Evolutionary conservation across 2,113 vertebrate genomes (phyloP).

Genomic region (Gadus chalcogrammus): DNA sequence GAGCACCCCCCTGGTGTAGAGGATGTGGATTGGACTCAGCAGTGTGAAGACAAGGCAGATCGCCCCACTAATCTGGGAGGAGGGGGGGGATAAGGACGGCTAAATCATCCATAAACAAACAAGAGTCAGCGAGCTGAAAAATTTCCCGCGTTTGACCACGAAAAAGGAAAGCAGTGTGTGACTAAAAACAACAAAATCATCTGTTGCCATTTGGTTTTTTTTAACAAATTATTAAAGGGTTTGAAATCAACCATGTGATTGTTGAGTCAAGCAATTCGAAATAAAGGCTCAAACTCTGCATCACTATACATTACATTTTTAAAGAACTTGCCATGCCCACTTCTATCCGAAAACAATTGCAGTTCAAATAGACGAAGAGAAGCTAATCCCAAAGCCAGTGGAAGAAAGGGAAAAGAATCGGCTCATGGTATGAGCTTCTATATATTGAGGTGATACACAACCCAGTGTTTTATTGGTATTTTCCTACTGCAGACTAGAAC

Average conservation of each 20-base stretch:
- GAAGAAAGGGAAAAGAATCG: too few species aligned
- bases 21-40: conserved; percentile 54
- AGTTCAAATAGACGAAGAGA: conserved; percentile 21
- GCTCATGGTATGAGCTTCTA: background rate
- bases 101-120: conserved; percentile 42
- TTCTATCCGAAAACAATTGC: background rate
- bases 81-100: conserved; percentile 31
- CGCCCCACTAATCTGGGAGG: conserved; percentile 48
- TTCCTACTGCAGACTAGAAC: background rate
- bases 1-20: conserved; percentile 42
- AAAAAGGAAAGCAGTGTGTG: too few species aligned
- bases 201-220: too few species aligned
- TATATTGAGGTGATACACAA: background rate
- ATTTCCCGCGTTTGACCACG: too few species aligned
- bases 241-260: too few species aligned
- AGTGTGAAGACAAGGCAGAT: conserved; percentile 50
- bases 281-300: too few species aligned
- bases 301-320: too few species aligned
- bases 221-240: too few species aligned
- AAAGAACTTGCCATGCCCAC: too few species aligned
- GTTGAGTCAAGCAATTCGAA: too few species aligned
- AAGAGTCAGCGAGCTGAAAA: background rate
- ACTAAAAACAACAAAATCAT: too few species aligned
- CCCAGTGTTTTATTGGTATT: background rate
- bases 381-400: conserved; percentile 8